Percentiles rank a stretch among this genome's conserved stretches.
Evolutionary conservation across 2,113 vertebrate genomes (phyloP).

Genomic region (Sterrhoptilus dennistouni): DNA sequence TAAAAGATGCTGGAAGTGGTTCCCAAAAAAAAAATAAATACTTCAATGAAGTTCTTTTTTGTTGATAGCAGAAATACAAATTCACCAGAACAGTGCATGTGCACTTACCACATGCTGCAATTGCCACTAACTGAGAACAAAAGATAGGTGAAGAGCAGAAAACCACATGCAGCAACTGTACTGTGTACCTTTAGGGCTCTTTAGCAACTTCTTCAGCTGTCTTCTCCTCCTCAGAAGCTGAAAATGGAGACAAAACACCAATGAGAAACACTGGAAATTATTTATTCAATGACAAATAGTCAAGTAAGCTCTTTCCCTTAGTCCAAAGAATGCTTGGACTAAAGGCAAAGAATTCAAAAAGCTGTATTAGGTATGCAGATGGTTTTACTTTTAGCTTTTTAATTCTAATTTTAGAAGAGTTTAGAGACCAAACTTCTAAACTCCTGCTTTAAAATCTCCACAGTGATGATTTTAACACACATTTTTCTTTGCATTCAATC

Average conservation of each 20-base stretch:
- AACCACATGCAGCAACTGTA: neutral
- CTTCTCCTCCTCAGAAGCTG: slow-evolving; percentile 28
- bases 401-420: neutral
- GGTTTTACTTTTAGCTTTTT: neutral
- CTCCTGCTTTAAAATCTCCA: neutral
- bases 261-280: neutral
- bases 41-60: neutral
- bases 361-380: neutral
- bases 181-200: slow-evolving; percentile 50
- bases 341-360: neutral
- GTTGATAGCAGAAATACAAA: neutral
- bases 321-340: neutral
- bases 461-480: neutral
- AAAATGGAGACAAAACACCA: neutral
- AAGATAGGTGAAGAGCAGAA: neutral
- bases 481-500: neutral
- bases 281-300: neutral
- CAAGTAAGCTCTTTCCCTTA: neutral
- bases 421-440: neutral
- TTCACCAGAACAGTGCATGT: neutral
- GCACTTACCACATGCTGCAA: neutral
- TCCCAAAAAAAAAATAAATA: neutral
- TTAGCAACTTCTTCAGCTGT: neutral
- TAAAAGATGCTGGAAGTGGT: neutral
- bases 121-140: neutral